phyloP scores from a whole-genome alignment of 2,797 vertebrate genomes.

The Oophaga sylvatica region DNA sequence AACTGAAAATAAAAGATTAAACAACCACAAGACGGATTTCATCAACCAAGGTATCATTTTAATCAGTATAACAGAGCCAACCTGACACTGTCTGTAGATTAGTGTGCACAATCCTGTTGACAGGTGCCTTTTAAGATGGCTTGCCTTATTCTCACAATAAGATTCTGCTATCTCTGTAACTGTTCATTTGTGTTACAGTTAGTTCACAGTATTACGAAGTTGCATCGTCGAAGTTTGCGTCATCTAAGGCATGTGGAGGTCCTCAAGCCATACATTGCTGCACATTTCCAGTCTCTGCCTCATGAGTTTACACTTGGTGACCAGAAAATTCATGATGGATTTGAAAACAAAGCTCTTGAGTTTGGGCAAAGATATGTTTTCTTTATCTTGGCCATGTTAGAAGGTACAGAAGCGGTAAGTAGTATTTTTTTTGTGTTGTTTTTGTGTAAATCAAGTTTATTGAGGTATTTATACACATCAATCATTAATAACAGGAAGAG shows the following conservation, averaged over 20 bases:
- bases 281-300: conserved; percentile 86
- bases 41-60: no score
- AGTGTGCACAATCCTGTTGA: no score
- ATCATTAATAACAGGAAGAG: no score
- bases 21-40: no score
- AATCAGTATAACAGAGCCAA: no score
- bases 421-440: not conserved
- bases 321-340: conserved; percentile 86
- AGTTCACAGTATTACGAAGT: conserved; percentile 80
- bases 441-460: no score
- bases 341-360: conserved; percentile 90
- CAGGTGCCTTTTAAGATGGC: not conserved
- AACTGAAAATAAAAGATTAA: no score
- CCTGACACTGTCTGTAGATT: no score
- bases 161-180: not conserved
- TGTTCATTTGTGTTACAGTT: conserved; percentile 73
- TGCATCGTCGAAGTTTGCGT: conserved; percentile 86
- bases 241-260: conserved; percentile 86
- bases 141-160: not conserved
- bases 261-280: conserved; percentile 88
- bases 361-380: conserved; percentile 89
- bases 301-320: conserved; percentile 86
- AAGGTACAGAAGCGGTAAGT: conserved; percentile 84
- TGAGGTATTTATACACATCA: no score
- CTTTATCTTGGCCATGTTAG: conserved; percentile 91